These are phyloP conservation scores for Crotalus horridus DNA, from an alignment of 2,113 vertebrate genomes.

Conservation along the genomic window DNA sequence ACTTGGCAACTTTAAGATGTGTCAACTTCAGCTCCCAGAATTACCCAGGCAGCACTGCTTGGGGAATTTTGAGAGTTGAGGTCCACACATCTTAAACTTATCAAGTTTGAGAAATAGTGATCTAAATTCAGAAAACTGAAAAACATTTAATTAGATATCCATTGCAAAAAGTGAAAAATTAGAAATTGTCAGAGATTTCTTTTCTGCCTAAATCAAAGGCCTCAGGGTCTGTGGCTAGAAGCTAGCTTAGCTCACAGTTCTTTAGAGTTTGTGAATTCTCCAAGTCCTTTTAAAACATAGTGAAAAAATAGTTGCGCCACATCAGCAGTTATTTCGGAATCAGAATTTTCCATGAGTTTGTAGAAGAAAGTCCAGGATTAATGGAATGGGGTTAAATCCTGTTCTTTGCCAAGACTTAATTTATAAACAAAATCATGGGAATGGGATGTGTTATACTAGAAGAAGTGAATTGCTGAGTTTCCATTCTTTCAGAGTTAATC, in stretches of 20 bases:
- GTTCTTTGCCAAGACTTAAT: background rate
- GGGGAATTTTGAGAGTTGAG: background rate
- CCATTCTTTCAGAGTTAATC: background rate
- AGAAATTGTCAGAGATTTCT: background rate
- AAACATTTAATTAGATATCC: background rate
- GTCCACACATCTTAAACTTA: background rate
- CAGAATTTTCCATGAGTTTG: background rate
- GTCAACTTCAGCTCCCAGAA: too few species aligned
- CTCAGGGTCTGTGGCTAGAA: background rate
- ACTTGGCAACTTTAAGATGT: too few species aligned
- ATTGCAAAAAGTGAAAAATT: background rate
- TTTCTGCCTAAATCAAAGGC: background rate
- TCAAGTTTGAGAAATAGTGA: background rate
- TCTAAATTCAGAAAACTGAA: background rate
- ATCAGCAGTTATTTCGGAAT: background rate
- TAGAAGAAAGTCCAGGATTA: background rate
- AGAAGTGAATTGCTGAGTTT: background rate
- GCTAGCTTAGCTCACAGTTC: background rate
- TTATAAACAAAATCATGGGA: background rate
- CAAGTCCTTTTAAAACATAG: background rate
- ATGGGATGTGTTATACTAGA: background rate
- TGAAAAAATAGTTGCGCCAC: background rate
- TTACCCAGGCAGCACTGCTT: too few species aligned
- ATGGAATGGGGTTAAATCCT: background rate
- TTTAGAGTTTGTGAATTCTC: background rate